phyloP scores from a whole-genome alignment of 2,888 invertebrate genomes.

The Teinopalpus imperialis region DNA sequence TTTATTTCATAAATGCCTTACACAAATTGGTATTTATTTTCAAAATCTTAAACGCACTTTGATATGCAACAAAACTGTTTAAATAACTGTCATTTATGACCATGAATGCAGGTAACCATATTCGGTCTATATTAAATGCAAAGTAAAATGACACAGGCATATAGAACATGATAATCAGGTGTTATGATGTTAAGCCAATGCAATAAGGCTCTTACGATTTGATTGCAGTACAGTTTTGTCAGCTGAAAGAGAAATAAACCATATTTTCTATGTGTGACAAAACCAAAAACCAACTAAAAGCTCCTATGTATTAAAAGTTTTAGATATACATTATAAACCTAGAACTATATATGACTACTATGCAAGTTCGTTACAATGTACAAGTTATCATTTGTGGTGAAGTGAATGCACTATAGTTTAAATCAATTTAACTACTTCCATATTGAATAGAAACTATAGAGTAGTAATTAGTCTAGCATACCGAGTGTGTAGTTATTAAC shows the following conservation, averaged over 20 bases:
- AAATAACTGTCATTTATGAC: background rate
- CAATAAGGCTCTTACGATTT: conserved; percentile 67
- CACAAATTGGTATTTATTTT: no score
- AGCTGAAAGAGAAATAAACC: conserved; percentile 72
- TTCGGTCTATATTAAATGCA: conserved; percentile 9
- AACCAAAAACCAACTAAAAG: conserved; percentile 21
- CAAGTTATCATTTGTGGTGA: no score
- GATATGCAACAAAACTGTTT: no score
- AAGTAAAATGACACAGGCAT: conserved; percentile 9
- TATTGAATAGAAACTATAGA: no score
- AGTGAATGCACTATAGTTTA: no score
- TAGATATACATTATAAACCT: conserved; percentile 1
- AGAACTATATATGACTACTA: background rate
- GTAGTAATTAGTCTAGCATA: no score
- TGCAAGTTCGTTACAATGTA: no score
- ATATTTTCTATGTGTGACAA: conserved; percentile 38
- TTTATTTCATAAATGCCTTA: no score
- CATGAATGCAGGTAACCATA: no score
- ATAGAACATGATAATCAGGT: background rate
- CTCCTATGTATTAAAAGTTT: conserved; percentile 9
- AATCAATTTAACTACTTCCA: no score
- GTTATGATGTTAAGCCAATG: conserved; percentile 24
- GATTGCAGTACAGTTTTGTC: conserved; percentile 75
- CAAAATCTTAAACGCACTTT: no score
- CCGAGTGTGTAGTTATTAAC: no score